Evolutionary conservation across 1,140 invertebrate species (phyloP).

Genomic region (Diabrotica undecimpunctata): DNA sequence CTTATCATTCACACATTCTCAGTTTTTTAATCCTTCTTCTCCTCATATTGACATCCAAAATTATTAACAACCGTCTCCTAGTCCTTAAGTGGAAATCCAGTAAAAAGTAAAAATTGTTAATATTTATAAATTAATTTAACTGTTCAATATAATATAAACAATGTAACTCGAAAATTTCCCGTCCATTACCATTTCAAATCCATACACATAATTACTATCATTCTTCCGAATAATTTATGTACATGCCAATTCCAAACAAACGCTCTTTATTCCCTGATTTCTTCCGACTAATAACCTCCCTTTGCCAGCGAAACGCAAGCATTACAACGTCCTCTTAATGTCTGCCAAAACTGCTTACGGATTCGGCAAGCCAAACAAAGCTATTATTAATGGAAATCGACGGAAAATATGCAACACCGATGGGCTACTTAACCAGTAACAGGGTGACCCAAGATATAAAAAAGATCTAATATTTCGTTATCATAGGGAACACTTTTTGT

Average conservation of each 20-base stretch:
- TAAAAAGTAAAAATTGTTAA: no score
- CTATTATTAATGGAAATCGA: constrained; percentile 16
- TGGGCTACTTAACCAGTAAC: background rate
- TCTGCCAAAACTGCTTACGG: constrained; percentile 8
- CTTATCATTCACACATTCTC: no score
- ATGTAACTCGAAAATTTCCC: no score
- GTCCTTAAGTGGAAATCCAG: no score
- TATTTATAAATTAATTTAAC: no score
- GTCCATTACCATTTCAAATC: no score
- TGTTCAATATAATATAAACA: no score
- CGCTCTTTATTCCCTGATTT: constrained; percentile 5
- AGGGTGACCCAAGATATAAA: background rate
- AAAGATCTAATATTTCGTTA: background rate
- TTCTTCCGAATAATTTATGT: background rate
- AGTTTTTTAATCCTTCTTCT: no score
- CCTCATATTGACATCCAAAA: no score
- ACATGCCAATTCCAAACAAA: background rate
- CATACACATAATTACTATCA: no score
- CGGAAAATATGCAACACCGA: constrained; percentile 9
- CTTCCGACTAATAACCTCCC: background rate
- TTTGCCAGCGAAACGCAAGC: background rate
- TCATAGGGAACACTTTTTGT: background rate
- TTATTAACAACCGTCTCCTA: no score
- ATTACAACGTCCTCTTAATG: constrained; percentile 10
- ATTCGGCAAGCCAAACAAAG: constrained; percentile 13